phyloP scores from a whole-genome alignment of 2,888 invertebrate species.

The Ommatoiulus sabulosus region DNA sequence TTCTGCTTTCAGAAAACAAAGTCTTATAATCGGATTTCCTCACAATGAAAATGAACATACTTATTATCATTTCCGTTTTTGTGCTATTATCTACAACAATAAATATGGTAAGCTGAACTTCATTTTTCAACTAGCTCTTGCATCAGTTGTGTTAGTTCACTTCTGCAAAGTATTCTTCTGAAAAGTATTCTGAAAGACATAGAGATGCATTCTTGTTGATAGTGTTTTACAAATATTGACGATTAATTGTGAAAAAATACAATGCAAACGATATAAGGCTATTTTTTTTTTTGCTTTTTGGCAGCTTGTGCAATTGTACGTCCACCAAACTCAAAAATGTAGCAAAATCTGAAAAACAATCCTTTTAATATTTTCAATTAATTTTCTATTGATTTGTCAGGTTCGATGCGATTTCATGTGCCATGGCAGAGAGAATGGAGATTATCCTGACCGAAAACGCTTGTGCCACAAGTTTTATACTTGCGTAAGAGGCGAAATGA shows the following conservation, averaged over 20 bases:
- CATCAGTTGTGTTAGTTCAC: background rate
- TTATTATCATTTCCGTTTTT: background rate
- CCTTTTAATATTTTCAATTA: background rate
- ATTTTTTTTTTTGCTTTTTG: too few relatives aligned
- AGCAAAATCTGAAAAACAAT: too few relatives aligned
- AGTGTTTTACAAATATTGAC: too few relatives aligned
- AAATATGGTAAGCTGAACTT: background rate
- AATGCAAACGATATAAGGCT: too few relatives aligned
- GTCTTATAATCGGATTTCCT: too few relatives aligned
- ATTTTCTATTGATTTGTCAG: background rate
- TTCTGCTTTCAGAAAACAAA: too few relatives aligned
- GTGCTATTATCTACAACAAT: background rate
- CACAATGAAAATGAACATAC: background rate
- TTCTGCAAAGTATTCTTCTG: background rate
- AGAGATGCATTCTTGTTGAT: too few relatives aligned
- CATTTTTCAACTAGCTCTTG: background rate
- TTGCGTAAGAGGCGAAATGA: background rate
- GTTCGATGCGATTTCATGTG: background rate
- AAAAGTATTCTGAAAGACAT: background rate
- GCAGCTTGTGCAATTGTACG: too few relatives aligned
- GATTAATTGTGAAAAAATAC: too few relatives aligned
- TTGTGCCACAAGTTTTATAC: background rate
- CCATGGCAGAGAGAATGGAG: background rate
- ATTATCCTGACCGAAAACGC: background rate
- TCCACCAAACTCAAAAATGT: too few relatives aligned